Evolutionary conservation across 35 echinoderm and acorn worm genomes (phyloP), one percentile per base, ranked within the genome.

Genomic region (Ptychodera flava): DNA sequence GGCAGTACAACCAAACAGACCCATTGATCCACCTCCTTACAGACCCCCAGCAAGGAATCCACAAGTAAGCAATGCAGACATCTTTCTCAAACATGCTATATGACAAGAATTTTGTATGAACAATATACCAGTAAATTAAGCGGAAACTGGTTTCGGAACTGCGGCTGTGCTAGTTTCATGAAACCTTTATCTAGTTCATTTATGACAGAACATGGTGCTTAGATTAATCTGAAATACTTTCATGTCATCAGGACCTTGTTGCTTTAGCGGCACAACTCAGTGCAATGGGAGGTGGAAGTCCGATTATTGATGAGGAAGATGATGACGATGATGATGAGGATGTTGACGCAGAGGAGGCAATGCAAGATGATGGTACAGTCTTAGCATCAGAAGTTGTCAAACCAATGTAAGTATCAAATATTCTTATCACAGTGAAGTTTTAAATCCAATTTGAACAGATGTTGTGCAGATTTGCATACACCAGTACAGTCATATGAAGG

Each of bases 261-360:
- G 93, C 93, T 16, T 81, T 99, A 16, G 96, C 96, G 12, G 96
- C 93, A 80, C 96, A 99, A 53, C 82, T 99, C 35, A 99, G 88
- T 83, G 91, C 94, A 77, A 93, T 97, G 38, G 89, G 89, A 79
- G 90, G 90, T 6, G 80, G 85, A 28, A 86, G 76, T 22, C 80
- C 81, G 33, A 79, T 78, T 33, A 78, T 78, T 83, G 85, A 78
- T 31, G 89, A 79, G 0, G 35, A 84, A 16, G 86, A 64, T 35
- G 90, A 80, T 52, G 93, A 92, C 0, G 96, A 99, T 38, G 96
- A 99, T 27, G 96, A 99, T 34, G 93, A 93, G 30, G 95, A 97
- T 77, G 92, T 92, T 0, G 90, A 81, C 33, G 90, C 38, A 0
- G 90, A 77, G 14, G 34, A 80, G n/a, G 88, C 79, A 22, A 53